These are phyloP conservation scores for Calliphora vomitoria DNA, from an alignment of 2,888 invertebrate species.

Conservation along the genomic window DNA sequence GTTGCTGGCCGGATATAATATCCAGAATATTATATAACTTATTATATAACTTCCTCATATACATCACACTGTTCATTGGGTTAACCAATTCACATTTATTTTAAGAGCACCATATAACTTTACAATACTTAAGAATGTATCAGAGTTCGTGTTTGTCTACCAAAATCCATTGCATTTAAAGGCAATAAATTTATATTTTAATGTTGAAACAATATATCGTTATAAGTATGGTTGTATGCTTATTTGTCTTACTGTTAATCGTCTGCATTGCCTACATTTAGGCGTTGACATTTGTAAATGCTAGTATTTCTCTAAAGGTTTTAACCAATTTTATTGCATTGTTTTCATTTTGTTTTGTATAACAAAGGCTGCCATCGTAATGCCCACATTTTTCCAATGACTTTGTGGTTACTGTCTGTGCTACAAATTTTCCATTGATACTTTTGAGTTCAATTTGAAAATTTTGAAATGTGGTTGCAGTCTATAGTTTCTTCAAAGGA, in stretches of 20 bases:
- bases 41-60: too few species aligned
- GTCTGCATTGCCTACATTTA: background rate
- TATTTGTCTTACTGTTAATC: background rate
- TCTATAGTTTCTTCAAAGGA: too few species aligned
- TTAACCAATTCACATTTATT: background rate
- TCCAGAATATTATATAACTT: too few species aligned
- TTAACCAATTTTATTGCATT: background rate
- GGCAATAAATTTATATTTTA: conserved; percentile 16
- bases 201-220: conserved; percentile 1
- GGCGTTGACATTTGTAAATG: conserved; percentile 18
- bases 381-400: background rate
- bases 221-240: too few species aligned
- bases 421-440: background rate
- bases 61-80: background rate
- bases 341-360: background rate
- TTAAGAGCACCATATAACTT: background rate
- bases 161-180: conserved; percentile 1
- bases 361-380: background rate
- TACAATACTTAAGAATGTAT: background rate
- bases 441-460: background rate
- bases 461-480: too few species aligned
- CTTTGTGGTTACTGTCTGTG: background rate
- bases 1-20: too few species aligned
- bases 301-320: background rate
- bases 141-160: background rate